phyloP scores from a whole-genome alignment of 2,797 vertebrate genomes.

The Myripristis murdjan region DNA sequence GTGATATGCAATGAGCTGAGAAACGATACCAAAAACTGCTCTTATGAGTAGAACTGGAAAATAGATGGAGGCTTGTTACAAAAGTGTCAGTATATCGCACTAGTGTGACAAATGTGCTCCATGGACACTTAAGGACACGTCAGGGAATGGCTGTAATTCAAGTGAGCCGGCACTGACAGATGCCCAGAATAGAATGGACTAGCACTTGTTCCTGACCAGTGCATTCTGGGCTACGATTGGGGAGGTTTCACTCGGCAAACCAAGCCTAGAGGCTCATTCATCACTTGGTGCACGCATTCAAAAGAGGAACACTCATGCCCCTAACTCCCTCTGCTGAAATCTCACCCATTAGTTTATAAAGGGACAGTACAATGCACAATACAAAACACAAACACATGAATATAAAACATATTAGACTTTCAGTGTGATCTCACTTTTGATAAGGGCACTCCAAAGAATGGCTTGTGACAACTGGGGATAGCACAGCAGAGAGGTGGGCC shows the following conservation, averaged over 20 bases:
- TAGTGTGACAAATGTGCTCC: constrained; percentile 71
- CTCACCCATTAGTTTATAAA: constrained; percentile 11
- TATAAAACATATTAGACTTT: not conserved
- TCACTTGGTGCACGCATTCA: constrained; percentile 56
- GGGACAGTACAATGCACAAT: not conserved
- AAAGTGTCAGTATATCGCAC: constrained; percentile 53
- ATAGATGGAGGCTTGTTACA: constrained; percentile 18
- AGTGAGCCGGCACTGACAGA: constrained; percentile 56
- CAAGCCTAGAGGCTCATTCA: constrained; percentile 70
- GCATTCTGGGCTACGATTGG: constrained; percentile 56
- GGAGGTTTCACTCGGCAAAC: constrained; percentile 57
- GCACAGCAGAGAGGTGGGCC: not conserved
- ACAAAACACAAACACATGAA: not conserved
- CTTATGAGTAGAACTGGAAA: constrained; percentile 23
- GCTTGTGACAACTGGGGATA: not conserved
- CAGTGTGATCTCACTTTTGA: constrained; percentile 5
- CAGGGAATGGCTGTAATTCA: constrained; percentile 16
- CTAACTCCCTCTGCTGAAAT: constrained; percentile 20
- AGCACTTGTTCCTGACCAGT: constrained; percentile 65
- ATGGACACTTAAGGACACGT: constrained; percentile 53
- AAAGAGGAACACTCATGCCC: constrained; percentile 33
- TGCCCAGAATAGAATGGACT: constrained; percentile 59
- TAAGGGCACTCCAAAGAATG: constrained; percentile 9
- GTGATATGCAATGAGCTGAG: not conserved
- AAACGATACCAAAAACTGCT: constrained; percentile 4